Evolutionary conservation across 2,797 vertebrate genomes (phyloP).

Genomic region (Enteromius treurensis): DNA sequence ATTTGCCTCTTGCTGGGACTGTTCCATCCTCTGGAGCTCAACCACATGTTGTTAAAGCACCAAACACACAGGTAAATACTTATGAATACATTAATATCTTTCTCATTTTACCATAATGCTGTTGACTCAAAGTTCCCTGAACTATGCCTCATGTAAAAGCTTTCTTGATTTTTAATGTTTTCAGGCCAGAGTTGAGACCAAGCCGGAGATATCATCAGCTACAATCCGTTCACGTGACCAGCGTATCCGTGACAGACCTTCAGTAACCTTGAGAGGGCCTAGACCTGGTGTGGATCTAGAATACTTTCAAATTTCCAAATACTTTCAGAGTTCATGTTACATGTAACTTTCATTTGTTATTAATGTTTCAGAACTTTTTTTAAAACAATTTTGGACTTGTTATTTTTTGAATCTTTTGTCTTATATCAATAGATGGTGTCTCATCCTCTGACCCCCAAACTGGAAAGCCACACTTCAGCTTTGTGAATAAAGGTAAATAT

Average conservation of each 20-base stretch:
- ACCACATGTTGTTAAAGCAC: slow-evolving; percentile 95
- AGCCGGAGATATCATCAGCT: slow-evolving; percentile 85
- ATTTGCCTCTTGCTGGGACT: slow-evolving; percentile 95
- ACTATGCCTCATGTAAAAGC: not conserved
- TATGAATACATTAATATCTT: not conserved
- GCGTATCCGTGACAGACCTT: slow-evolving; percentile 87
- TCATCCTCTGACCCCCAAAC: slow-evolving; percentile 75
- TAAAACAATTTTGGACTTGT: too few relatives aligned
- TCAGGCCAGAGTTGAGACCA: slow-evolving; percentile 87
- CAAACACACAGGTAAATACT: slow-evolving; percentile 89
- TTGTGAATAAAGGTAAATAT: slow-evolving; percentile 78
- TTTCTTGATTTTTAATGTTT: slow-evolving; percentile 36
- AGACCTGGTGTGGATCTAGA: slow-evolving; percentile 81
- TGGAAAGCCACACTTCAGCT: slow-evolving; percentile 79
- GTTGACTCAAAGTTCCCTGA: not conserved
- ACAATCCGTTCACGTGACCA: slow-evolving; percentile 89
- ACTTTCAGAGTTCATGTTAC: not conserved
- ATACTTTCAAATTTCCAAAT: not conserved
- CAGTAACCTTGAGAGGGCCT: slow-evolving; percentile 86
- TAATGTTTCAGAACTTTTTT: not conserved
- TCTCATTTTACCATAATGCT: not conserved
- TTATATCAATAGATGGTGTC: slow-evolving; percentile 70
- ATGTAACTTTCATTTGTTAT: not conserved
- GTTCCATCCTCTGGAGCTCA: slow-evolving; percentile 94
- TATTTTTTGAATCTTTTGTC: slow-evolving; percentile 13